Evolutionary conservation across 92 coral and sea anemone species (phyloP), one percentile per base, ranked within the genome.

Genomic region (Micromussa lordhowensis): DNA sequence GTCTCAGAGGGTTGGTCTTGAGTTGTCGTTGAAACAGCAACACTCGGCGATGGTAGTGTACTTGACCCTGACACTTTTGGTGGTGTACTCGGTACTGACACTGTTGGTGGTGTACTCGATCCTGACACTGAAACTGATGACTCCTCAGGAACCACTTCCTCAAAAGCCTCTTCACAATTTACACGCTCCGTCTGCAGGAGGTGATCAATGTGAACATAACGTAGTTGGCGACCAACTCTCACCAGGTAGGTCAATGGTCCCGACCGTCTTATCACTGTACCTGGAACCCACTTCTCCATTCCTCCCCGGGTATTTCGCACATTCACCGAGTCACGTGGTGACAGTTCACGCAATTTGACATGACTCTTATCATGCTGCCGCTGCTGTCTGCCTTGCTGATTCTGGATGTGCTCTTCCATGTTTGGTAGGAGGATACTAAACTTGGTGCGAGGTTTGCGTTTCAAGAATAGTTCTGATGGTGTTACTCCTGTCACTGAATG

Each of bases 131-230:
- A 2, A 55, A 18, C 59, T 15, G 59, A 18, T 55, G 21, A 55
- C 59, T 55, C 59, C 22, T 55, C 59, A 18, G 59, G 21, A 55
- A 15, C 59, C 59, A 55, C 59, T 55, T 15, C 3, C 18, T 55
- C 22, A n/a, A n/a, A n/a, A 55, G 59, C 59, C 59, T 55, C 59
- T 55, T 15, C 59, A 18, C 3, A 70, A 70, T 31, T 70, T 19
- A 36, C 15, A 81, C 75, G 57, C 75, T 84, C 31, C 15, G 85
- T 31, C 78, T 51, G 63, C 34, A 87, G 78, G 66, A 86, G 75
- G 75, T 92, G 94, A 81, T 93, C 90, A 61, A 91, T 80, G 85
- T 91, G 96, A 3, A 82, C 92, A 88, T 91, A 77, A 31, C 82
- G 86, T 86, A 89, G 77, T 53, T 90, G 90, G 44, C 71, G 74